Base-by-base conservation (phyloP, 2,797 vertebrate species). In the Pipistrellus kuhlii region DNA sequence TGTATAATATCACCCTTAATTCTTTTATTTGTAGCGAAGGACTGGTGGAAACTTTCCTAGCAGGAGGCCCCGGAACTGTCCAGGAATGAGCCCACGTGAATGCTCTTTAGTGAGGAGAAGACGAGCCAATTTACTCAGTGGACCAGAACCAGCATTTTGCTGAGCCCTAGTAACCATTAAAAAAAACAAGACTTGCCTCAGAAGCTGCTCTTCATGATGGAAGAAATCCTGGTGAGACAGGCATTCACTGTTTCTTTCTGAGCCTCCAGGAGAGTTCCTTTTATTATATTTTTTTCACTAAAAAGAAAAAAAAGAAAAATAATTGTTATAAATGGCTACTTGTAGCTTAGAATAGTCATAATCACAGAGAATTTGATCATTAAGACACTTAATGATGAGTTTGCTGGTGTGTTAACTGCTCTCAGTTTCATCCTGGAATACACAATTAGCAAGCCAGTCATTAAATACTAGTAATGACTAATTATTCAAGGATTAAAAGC, bases 391-490 rank as follows among this genome's bases (percentile, higher is more conserved):
- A 98, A 98, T 97, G 97, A 97, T 95, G 95, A 97, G 95, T 96
- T 97, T 98, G 97, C 95, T 96, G 96, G 81, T 78, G 72, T 97
- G 97, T 96, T 97, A 98, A 97, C 96, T 97, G 96, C 94, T 95
- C 96, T 97, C 96, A 92, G 83, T 93, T 98, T 90, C 71, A 97
- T 97, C 96, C 92, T 97, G 97, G 96, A 97, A 97, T 96, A 94
- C 55, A 92, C 95, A 98, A 97, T 98, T 98, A 98, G 91, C 96
- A 98, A 98, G 72, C 86, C 92, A 97, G 96, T 97, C 95, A 10
- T 98, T 98, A 98, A 98, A 97, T 95, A 97, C 93, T 95, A 97
- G 97, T 97, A 98, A 98, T 97, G 94, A 98, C 97, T 98, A 97
- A 98, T 98, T 98, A 98, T 97, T 97, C 0, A 1, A 97, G 93